These are phyloP conservation scores for Lordiphosa clarofinis DNA, from an alignment of 1,140 invertebrate species.

Conservation along the genomic window DNA sequence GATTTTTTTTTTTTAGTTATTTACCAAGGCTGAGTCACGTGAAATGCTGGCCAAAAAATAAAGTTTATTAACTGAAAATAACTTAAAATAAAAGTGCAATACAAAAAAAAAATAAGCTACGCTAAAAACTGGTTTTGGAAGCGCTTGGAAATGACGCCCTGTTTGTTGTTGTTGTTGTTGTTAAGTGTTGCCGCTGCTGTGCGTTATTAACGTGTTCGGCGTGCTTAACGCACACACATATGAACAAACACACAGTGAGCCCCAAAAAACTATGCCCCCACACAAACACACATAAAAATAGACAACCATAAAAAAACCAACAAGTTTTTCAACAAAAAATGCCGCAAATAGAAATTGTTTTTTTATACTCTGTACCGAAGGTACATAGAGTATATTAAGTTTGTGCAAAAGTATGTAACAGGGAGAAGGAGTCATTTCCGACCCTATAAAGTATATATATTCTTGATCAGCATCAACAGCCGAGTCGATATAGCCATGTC, in stretches of 20 bases:
- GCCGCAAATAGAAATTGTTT: background rate
- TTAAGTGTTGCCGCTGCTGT: conserved; percentile 7
- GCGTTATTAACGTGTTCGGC: conserved; percentile 19
- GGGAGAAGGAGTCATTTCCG: no score
- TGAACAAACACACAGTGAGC: conserved; percentile 14
- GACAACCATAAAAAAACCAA: background rate
- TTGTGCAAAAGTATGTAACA: no score
- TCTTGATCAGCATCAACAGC: no score
- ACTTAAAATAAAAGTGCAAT: conserved; percentile 33
- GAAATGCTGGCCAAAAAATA: conserved; percentile 7
- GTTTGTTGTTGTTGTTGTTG: conserved; percentile 33
- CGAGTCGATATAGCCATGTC: no score
- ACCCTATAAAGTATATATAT: no score
- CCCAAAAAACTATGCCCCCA: conserved; percentile 17
- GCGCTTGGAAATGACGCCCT: conserved; percentile 36
- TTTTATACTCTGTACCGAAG: no score
- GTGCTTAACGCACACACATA: conserved; percentile 7
- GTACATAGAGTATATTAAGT: no score
- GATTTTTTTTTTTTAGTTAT: no score
- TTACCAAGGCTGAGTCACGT: no score
- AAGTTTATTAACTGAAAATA: background rate
- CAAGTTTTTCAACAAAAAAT: conserved; percentile 4
- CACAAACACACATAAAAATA: conserved; percentile 1
- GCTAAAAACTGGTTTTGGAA: conserved; percentile 52
- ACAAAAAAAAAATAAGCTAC: conserved; percentile 10